A percentile compares a stretch with the other conserved stretches of the same genome.
These are phyloP conservation scores for Agrochola litura DNA, from an alignment of 2,888 invertebrate genomes.

Conservation along the genomic window DNA sequence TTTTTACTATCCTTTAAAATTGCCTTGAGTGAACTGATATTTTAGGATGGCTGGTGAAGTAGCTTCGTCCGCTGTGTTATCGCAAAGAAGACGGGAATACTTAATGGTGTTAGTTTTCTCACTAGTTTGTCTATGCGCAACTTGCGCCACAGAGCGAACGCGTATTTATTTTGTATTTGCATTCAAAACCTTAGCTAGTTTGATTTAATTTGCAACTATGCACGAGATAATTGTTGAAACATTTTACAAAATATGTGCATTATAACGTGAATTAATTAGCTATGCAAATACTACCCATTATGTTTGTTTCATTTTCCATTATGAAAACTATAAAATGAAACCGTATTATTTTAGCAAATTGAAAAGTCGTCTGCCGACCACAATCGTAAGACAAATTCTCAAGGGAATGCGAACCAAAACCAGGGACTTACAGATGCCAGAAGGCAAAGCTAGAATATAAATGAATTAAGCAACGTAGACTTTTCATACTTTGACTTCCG, in stretches of 20 bases:
- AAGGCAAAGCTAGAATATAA: slow-evolving; percentile 9
- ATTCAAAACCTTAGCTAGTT: slow-evolving; percentile 32
- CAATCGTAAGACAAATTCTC: slow-evolving; percentile 4
- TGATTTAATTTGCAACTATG: slow-evolving; percentile 26
- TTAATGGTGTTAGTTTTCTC: slow-evolving; percentile 52
- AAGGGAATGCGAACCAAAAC: slow-evolving; percentile 7
- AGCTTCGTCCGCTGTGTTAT: slow-evolving; percentile 36
- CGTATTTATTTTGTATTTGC: slow-evolving; percentile 49
- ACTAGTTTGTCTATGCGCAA: slow-evolving; percentile 43
- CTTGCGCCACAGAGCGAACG: slow-evolving; percentile 20
- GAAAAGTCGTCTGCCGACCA: slow-evolving; percentile 2
- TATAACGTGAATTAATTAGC: slow-evolving; percentile 18
- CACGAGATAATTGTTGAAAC: slow-evolving; percentile 14
- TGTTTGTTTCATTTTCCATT: slow-evolving; percentile 27
- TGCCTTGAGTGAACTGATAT: slow-evolving; percentile 26
- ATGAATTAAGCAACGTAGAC: neutral
- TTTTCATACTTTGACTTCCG: neutral
- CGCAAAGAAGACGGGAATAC: slow-evolving; percentile 38
- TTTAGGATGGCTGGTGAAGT: slow-evolving; percentile 34
- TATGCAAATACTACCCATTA: slow-evolving; percentile 7
- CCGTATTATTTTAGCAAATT: slow-evolving; percentile 34
- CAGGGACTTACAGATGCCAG: slow-evolving; percentile 3
- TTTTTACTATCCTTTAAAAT: slow-evolving; percentile 32
- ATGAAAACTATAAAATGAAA: slow-evolving; percentile 21
- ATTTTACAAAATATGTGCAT: no score